Evolutionary conservation across 2,113 vertebrate genomes (phyloP), one percentile per base, ranked within the genome.

Genomic region (Mormyrus lacerda): DNA sequence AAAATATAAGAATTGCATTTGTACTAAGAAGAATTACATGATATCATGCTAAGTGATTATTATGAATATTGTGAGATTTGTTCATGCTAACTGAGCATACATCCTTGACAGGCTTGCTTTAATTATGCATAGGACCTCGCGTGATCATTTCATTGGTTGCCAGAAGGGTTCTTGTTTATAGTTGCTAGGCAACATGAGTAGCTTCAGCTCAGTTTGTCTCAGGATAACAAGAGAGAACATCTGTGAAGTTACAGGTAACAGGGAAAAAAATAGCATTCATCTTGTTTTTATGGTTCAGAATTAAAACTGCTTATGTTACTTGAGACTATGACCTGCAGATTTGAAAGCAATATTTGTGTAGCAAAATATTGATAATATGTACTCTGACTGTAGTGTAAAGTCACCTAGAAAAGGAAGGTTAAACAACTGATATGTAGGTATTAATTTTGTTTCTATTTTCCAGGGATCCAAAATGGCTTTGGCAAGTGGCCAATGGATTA

Each of bases 401-500:
- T 13, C 47, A 21, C 85, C 19, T 17, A 15, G 31, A 79, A 79
- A 79, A 19, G 35, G 35, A 21, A 9, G 55, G 47, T 84, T 44
- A 53, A 58, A n/a, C 17, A 27, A 21, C 5, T 4, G 39, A 89
- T 7, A 5, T 45, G 39, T 85, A 42, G 55, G 7, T 79, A 51
- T 45, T 39, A 45, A 53, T 19, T 89, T 47, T 0, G 0, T 3
- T 15, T 91, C 83, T 91, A 2, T 24, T 17, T 44, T n/a, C 45
- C 1, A 88, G 89, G 31, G 50, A 92, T 61, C 42, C 87, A 93
- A 91, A 86, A 94, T 95, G 93, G 93, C 94, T 51, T 90, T 97
- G 88, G 95, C 95, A 89, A 96, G 94, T 65, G 93, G 94, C 82
- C 96, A 96, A 51, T 94, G 93, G 93, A 76, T 95, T 83, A 93